Conservation (phyloP, 2,888 invertebrate species). For the Plagiodera versicolora region DNA sequence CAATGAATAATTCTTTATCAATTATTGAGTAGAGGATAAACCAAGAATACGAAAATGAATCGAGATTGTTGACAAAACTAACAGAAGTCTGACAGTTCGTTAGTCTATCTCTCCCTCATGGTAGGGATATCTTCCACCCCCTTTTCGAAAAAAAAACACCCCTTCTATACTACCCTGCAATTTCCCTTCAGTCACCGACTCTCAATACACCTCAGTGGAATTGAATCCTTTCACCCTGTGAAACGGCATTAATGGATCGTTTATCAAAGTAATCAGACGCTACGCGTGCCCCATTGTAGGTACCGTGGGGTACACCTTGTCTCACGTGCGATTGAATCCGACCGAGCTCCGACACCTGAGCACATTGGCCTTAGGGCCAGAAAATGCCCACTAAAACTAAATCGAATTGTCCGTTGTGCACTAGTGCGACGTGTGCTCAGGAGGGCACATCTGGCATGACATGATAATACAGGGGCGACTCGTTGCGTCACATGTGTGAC, state of each 20-base stretch:
- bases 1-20: too few relatives aligned
- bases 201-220: conserved; percentile 23
- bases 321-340: conserved; percentile 55
- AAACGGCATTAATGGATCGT: conserved; percentile 52
- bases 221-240: conserved; percentile 31
- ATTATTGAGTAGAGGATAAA: too few relatives aligned
- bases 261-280: conserved; percentile 54
- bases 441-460: conserved; percentile 54
- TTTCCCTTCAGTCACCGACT: conserved; percentile 32
- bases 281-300: conserved; percentile 40
- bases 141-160: conserved; percentile 13
- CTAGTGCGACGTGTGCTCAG: conserved; percentile 43
- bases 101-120: background rate
- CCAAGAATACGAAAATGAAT: too few relatives aligned
- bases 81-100: too few relatives aligned
- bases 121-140: background rate
- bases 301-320: conserved; percentile 43
- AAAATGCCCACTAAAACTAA: conserved; percentile 55
- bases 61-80: too few relatives aligned
- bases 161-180: conserved; percentile 18
- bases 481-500: background rate
- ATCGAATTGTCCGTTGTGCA: conserved; percentile 50
- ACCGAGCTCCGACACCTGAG: conserved; percentile 55
- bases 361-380: conserved; percentile 52
- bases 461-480: conserved; percentile 19